phyloP scores from a whole-genome alignment of 2,113 vertebrate genomes.

The Oenanthe melanoleuca region DNA sequence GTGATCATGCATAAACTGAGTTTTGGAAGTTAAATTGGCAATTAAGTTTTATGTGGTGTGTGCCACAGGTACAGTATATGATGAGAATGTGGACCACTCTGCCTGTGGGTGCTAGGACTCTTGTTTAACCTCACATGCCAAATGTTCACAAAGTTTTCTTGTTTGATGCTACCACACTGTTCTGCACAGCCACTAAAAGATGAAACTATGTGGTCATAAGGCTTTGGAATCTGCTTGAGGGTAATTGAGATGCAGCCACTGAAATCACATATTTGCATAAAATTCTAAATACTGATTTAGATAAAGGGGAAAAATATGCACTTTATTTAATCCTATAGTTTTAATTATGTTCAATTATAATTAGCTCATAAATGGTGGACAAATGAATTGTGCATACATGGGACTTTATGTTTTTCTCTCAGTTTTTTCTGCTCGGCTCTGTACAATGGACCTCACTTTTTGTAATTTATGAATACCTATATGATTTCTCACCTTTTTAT shows the following conservation, averaged over 20 bases:
- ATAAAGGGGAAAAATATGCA: background rate
- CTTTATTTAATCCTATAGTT: background rate
- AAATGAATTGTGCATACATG: background rate
- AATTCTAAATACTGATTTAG: background rate
- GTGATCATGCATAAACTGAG: background rate
- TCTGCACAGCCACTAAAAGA: background rate
- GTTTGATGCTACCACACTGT: background rate
- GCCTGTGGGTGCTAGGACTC: fast-evolving
- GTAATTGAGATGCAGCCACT: background rate
- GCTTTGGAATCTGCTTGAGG: background rate
- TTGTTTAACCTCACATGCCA: background rate
- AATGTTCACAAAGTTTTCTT: background rate
- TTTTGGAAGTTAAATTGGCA: background rate
- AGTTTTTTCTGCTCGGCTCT: background rate
- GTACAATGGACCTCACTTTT: background rate
- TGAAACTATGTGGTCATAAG: background rate
- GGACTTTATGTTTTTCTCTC: background rate
- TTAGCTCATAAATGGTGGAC: background rate
- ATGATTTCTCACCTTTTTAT: background rate
- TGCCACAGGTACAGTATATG: background rate
- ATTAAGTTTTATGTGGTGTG: fast-evolving
- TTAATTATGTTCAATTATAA: background rate
- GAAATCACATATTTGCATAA: background rate
- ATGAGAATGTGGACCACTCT: no score
- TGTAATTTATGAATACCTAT: background rate